These are phyloP conservation scores for Dynastes grantii DNA, from an alignment of 2,888 invertebrate genomes.

Conservation along the genomic window DNA sequence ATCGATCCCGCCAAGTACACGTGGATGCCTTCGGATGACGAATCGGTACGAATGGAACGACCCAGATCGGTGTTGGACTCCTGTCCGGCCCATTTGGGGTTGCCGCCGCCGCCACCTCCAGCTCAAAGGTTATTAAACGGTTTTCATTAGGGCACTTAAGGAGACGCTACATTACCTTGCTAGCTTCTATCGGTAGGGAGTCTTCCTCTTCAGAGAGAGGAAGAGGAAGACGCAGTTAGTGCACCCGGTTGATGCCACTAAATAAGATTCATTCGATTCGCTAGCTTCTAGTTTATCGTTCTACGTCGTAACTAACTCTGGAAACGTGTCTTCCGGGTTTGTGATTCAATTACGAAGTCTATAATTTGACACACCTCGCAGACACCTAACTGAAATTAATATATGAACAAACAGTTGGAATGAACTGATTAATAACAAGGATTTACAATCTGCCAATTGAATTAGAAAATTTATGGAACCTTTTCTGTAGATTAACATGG, in stretches of 20 bases:
- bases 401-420: too few species aligned
- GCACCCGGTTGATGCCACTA: neutral
- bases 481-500: too few species aligned
- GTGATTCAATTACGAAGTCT: slow-evolving; percentile 3
- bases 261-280: too few species aligned
- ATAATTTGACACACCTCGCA: neutral
- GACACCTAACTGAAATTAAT: too few species aligned
- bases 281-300: neutral
- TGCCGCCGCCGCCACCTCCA: slow-evolving; percentile 57
- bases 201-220: too few species aligned
- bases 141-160: slow-evolving; percentile 33
- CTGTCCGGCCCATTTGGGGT: slow-evolving; percentile 57
- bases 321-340: neutral
- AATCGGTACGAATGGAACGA: slow-evolving; percentile 81
- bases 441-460: too few species aligned
- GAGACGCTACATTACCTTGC: slow-evolving; percentile 7
- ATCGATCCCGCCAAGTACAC: slow-evolving; percentile 85
- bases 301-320: too few species aligned
- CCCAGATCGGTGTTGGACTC: slow-evolving; percentile 71
- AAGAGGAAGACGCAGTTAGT: neutral
- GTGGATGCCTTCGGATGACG: slow-evolving; percentile 86
- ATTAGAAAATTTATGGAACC: too few species aligned
- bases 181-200: neutral
- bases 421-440: too few species aligned
- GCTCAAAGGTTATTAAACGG: slow-evolving; percentile 51